Evolutionary conservation across 2,888 invertebrate genomes (phyloP).

Genomic region (Diloba caeruleocephala): DNA sequence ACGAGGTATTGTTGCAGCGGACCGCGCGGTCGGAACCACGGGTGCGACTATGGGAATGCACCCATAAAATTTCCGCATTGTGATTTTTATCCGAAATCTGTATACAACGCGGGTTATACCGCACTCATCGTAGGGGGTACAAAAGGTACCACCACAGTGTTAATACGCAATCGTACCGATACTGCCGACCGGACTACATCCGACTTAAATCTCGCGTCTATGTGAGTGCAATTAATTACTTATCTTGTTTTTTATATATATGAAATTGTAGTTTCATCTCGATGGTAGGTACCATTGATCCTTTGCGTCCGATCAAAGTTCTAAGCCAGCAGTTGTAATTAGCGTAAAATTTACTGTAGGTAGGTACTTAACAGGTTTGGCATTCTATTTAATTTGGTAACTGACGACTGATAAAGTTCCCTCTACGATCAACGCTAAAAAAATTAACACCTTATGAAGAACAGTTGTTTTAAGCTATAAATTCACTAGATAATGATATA

Average conservation of each 20-base stretch:
- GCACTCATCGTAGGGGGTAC: constrained; percentile 66
- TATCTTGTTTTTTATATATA: not conserved
- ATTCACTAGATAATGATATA: constrained; percentile 37
- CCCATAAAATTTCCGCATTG: constrained; percentile 80
- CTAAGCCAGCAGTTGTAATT: too few species aligned
- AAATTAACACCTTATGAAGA: not conserved
- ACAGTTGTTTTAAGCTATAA: constrained; percentile 27
- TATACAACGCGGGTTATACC: constrained; percentile 59
- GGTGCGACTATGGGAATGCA: constrained; percentile 75
- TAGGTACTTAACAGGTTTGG: too few species aligned
- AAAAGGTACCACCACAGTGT: constrained; percentile 63
- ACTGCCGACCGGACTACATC: constrained; percentile 44
- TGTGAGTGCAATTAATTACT: constrained; percentile 37
- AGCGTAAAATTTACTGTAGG: too few species aligned
- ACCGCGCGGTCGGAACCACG: constrained; percentile 57
- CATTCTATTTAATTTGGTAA: too few species aligned
- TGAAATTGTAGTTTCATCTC: too few species aligned
- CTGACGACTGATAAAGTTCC: too few species aligned
- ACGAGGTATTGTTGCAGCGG: constrained; percentile 79
- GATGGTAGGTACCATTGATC: too few species aligned
- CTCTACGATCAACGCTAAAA: too few species aligned
- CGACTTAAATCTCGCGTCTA: constrained; percentile 26
- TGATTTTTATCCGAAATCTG: constrained; percentile 76
- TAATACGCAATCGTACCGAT: constrained; percentile 61
- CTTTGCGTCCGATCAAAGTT: too few species aligned